phyloP scores from a whole-genome alignment of 2,113 vertebrate genomes.

The Chunga burmeisteri region DNA sequence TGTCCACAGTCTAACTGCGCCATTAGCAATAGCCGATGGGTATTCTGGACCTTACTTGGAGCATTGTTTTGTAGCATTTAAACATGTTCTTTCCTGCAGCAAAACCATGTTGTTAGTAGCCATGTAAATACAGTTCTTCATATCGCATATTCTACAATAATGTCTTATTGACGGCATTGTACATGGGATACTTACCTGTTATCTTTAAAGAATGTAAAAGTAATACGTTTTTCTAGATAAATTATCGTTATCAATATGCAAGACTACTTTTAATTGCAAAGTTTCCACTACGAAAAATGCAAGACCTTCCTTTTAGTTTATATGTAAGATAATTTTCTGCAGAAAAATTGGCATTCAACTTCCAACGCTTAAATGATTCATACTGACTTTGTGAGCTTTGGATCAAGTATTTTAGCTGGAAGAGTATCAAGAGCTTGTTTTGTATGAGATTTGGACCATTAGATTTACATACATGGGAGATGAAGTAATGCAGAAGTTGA shows the following conservation, averaged over 20 bases:
- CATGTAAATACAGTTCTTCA: background rate
- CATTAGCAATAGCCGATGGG: background rate
- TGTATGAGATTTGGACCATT: background rate
- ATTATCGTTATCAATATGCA: background rate
- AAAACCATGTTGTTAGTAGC: background rate
- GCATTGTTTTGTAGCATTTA: background rate
- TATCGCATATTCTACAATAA: background rate
- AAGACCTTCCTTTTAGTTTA: background rate
- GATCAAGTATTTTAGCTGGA: background rate
- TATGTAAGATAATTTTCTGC: background rate
- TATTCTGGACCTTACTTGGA: background rate
- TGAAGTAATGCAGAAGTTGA: background rate
- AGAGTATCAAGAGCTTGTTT: background rate
- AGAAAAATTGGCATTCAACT: background rate
- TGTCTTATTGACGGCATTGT: background rate
- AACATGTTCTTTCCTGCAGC: background rate
- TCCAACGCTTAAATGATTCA: background rate
- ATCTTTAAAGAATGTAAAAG: background rate
- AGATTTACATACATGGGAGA: background rate
- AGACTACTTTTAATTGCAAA: background rate
- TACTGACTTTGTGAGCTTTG: background rate
- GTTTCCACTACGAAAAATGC: background rate
- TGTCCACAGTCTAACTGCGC: background rate
- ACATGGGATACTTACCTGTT: background rate
- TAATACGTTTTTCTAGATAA: background rate